Percentiles rank a stretch among this genome's conserved stretches.
Conservation (phyloP, 2,797 vertebrate species). For the Enteromius treurensis region DNA sequence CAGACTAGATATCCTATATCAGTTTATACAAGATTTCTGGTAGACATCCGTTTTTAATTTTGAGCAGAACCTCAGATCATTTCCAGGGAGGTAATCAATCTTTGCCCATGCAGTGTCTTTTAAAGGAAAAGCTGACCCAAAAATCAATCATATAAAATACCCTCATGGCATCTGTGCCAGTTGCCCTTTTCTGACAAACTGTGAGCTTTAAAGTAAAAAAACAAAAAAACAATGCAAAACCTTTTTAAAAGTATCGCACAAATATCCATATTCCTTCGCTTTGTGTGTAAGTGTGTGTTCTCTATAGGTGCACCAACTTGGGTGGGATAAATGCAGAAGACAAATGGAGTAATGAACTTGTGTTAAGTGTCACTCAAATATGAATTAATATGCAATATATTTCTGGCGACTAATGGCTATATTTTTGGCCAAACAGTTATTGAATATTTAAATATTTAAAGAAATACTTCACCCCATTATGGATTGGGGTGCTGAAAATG, state of each 20-base stretch:
- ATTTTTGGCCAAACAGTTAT: background rate
- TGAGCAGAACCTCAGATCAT: slow-evolving; percentile 13
- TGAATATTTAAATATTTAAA: background rate
- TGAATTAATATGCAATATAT: background rate
- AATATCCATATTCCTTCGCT: background rate
- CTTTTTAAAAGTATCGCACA: background rate
- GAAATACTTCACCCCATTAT: background rate
- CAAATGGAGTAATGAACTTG: background rate
- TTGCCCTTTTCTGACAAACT: background rate
- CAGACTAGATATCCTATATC: slow-evolving; percentile 4
- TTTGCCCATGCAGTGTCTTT: background rate
- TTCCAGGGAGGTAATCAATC: slow-evolving; percentile 4
- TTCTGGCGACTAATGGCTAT: background rate
- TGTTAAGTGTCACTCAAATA: background rate
- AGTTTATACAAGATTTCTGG: background rate
- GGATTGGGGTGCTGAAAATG: background rate
- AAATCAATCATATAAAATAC: background rate
- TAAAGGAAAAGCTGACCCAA: background rate
- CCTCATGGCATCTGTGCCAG: background rate
- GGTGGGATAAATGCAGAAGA: background rate
- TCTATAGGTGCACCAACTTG: background rate
- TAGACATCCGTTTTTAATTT: slow-evolving; percentile 19
- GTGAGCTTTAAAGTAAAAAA: background rate
- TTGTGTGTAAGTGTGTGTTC: background rate
- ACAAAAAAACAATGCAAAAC: background rate